phyloP scores from a whole-genome alignment of 2,888 invertebrate genomes.

The Hoplodrina blanda region DNA sequence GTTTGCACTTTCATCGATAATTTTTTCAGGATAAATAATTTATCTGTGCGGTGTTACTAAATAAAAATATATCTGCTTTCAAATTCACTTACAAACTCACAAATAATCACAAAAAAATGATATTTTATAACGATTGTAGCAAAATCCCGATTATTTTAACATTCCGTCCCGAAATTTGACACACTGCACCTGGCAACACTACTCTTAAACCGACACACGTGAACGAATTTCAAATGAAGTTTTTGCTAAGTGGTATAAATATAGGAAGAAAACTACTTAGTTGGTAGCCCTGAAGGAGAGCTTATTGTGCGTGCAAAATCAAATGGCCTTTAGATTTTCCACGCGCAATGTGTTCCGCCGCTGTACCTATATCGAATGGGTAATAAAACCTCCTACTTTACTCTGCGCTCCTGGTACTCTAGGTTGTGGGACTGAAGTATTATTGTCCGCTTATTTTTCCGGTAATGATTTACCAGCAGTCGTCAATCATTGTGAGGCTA shows the following conservation, averaged over 20 bases:
- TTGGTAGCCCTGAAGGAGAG: conserved; percentile 10
- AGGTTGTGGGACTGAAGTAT: conserved; percentile 11
- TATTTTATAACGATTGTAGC: too few relatives aligned
- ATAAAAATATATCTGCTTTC: too few relatives aligned
- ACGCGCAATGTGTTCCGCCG: conserved; percentile 38
- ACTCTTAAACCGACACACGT: conserved; percentile 51
- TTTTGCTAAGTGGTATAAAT: conserved; percentile 21
- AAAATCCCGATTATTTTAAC: too few relatives aligned
- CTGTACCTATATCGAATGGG: conserved; percentile 37
- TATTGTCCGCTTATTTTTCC: conserved; percentile 26
- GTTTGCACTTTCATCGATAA: too few relatives aligned
- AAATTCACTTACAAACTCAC: too few relatives aligned
- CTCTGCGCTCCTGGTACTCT: conserved; percentile 32
- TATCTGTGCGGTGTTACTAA: too few relatives aligned
- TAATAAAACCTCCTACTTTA: conserved; percentile 39
- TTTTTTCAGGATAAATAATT: too few relatives aligned
- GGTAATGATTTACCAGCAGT: conserved; percentile 36
- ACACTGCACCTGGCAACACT: too few relatives aligned
- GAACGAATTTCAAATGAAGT: conserved; percentile 59
- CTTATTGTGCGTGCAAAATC: conserved; percentile 39
- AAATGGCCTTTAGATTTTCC: conserved; percentile 45
- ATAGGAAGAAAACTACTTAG: conserved; percentile 24
- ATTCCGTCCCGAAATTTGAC: too few relatives aligned
- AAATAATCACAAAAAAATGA: too few relatives aligned
- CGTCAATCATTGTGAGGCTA: conserved; percentile 21